Base-by-base conservation (phyloP, 2,888 invertebrate genomes). In the Parnassius glacialis region DNA sequence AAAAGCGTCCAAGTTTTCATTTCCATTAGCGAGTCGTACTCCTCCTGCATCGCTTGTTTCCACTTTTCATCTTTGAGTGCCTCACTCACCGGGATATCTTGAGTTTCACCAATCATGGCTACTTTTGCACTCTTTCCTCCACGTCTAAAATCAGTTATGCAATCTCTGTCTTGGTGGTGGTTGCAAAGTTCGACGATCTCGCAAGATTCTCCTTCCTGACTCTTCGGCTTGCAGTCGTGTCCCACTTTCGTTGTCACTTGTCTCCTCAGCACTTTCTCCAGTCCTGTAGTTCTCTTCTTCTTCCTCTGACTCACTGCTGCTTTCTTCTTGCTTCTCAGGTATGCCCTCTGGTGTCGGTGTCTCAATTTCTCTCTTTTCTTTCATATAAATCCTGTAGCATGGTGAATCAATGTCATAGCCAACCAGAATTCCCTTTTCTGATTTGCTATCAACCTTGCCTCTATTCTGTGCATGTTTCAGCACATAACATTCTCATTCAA, bases 401-500 rank as follows among this genome's bases (percentile, higher is more conserved):
- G n/a, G n/a, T n/a, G n/a, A n/a, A n/a, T n/a, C 44, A 44, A 44
- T 44, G 44, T 44, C 44, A 44, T 44, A 44, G 44, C 44, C 44
- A 44, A 44, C 44, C 2, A 44, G 11, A 44, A 44, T 44, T 44
- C 44, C 44, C 44, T 44, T 44, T 44, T 44, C 44, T 44, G 44
- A 44, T 44, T 25, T 25, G 25, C 25, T 25, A 25, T 25, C 25
- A 25, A 25, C 3, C 25, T 25, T 25, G 25, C 25, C 2, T 44
- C 44, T 44, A 2, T 44, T 44, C 44, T 44, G 44, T 44, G 44
- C 44, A 11, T 44, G 44, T 44, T 2, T 44, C 44, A 44, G 44
- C 44, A 2, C 44, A 44, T 44, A 2, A 44, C 44, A 44, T 44
- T 44, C 44, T 5, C 44, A 44, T 44, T 9, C 44, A 44, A 44